A percentile compares a stretch with the other conserved stretches of the same genome.
Conservation (phyloP, 2,888 invertebrate species). For the Neoascia interrupta region DNA sequence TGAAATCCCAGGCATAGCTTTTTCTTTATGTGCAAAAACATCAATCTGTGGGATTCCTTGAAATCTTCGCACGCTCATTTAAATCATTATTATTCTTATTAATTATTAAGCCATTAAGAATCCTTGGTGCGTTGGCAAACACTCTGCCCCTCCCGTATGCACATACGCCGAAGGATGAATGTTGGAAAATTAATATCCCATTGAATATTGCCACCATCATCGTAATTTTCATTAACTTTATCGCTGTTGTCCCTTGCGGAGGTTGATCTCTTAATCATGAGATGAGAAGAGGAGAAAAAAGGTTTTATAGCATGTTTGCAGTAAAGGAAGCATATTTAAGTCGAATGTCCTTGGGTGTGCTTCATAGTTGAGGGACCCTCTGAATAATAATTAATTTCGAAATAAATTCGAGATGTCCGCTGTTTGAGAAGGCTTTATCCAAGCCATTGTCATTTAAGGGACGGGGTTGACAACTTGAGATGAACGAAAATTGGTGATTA, state of each 20-base stretch:
- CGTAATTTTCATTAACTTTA: conserved; percentile 51
- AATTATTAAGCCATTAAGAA: conserved; percentile 38
- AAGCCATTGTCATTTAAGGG: no score
- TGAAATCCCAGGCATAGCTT: no score
- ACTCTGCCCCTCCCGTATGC: neutral
- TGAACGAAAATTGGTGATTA: no score
- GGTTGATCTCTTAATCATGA: conserved; percentile 20
- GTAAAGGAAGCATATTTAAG: neutral
- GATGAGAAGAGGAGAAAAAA: no score
- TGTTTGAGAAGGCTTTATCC: no score
- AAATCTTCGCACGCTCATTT: conserved; percentile 39
- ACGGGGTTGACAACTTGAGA: no score
- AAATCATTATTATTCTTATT: conserved; percentile 20
- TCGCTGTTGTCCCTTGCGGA: neutral
- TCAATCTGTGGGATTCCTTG: conserved; percentile 11
- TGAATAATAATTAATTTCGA: no score
- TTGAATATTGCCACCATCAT: conserved; percentile 24
- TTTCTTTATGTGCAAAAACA: neutral
- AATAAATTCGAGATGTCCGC: no score
- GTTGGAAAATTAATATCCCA: conserved; percentile 20
- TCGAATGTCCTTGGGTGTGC: neutral
- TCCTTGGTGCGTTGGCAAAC: no score
- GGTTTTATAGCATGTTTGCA: neutral
- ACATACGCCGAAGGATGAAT: neutral
- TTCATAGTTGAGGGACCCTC: no score